Evolutionary conservation across 2,113 vertebrate species (phyloP), one percentile per base, ranked within the genome.

Genomic region (Todiramphus chloris): DNA sequence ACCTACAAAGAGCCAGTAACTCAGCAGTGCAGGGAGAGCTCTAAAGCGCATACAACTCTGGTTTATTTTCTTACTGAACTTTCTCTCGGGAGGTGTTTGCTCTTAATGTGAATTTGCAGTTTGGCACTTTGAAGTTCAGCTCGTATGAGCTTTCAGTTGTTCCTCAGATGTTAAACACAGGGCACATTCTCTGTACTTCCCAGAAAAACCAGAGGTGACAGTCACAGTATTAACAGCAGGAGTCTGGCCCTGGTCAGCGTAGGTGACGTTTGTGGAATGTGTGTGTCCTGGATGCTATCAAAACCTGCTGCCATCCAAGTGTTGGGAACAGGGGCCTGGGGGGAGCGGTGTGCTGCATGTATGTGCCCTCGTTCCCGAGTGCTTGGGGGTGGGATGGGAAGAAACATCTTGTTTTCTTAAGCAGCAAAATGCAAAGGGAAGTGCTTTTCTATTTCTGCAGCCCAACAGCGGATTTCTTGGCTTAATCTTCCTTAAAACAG

Each of bases 341-440:
- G 39, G 83, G 24, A 51, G 46, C 86, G 67, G 5, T 6, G 4
- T 21, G 50, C 50, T 51, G 17, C 72, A 14, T 0, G 3, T 60
- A 14, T 43, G 21, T 93, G 28, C 50, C 31, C 33, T 92, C 13
- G 1, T 62, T 88, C 59, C 51, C 83, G 51, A 70, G 35, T 59
- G 68, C 37, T 60, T 89, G 64, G 76, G 53, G 87, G 53, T 16
- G 41, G 43, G 33, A 16, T 63, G 43, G 73, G 80, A 96, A 72
- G 64, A 55, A 96, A 91, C 46, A 68, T 87, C 37, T 75, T 87
- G 67, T 50, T 33, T 89, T 76, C 93, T 94, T 92, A 63, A 89
- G 37, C 77, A 95, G 93, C 93, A 66, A 67, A 94, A 93, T 43
- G 35, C 56, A 37, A 79, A 79, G 58, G 95, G 96, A 96, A 96